Base-by-base conservation (phyloP, 2,888 invertebrate species). In the Himalopsyche kuldschensis region DNA sequence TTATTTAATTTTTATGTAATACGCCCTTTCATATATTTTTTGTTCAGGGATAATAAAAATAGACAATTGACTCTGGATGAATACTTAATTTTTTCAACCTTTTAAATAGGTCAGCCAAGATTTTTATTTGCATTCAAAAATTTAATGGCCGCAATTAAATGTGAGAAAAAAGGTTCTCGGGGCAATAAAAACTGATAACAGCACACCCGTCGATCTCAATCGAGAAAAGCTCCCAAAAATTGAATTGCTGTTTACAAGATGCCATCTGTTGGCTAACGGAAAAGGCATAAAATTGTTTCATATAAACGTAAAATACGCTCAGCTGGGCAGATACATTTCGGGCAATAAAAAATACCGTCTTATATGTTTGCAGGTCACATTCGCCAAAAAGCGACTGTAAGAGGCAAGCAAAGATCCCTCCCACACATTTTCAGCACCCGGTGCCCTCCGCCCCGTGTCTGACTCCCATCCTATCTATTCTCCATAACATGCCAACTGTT, bases 241-340 rank as follows among this genome's bases (percentile, higher is more conserved):
- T 69, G 69, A 69, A 82, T 78, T 78, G 82, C 63, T 78, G 75
- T 82, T 82, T 82, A 82, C 78, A 82, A 32, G 78, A 41, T 55
- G 78, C 78, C 82, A 82, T 82, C 77, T 82, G 82, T 41, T 63
- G 82, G 63, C 69, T 41, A 82, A 55, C 46, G 41, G 76, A 55
- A 78, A 41, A 79, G 81, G 78, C 81, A 81, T 83, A 85, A 81
- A 85, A 77, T 80, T 76, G 85, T 85, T 83, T 85, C 81, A 83
- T 83, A 85, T 77, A 81, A 81, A 85, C 83, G 81, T 85, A 85
- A 85, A 85, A 80, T 69, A 69, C 69, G 69, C 69, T 69, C 69
- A 69, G 69, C 69, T 69, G 46, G 69, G 80, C 77, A 63, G 82
- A 82, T 80, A 84, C 82, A 84, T 79, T 82, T 75, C 69, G 63